phyloP scores from a whole-genome alignment of 2,888 invertebrate genomes.

The Rutpela maculata region DNA sequence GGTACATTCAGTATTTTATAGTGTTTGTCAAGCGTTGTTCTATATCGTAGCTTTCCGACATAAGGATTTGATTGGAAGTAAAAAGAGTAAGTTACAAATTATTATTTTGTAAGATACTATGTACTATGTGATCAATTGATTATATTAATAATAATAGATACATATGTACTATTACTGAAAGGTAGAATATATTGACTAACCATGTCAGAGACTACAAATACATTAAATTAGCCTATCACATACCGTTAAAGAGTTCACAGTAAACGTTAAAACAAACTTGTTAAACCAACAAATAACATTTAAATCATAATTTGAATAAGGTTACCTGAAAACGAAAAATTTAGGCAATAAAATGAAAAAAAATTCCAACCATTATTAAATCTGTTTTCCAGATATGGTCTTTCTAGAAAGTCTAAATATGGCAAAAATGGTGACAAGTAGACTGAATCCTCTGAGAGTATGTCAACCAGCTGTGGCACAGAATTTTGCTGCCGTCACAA shows the following conservation, averaged over 20 bases:
- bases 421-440: constrained; percentile 88
- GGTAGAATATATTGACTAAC: too few species aligned
- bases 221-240: too few species aligned
- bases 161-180: too few species aligned
- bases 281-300: too few species aligned
- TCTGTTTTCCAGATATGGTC: constrained; percentile 78
- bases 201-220: too few species aligned
- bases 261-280: too few species aligned
- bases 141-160: too few species aligned
- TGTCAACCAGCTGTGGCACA: constrained; percentile 87
- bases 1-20: constrained; percentile 92
- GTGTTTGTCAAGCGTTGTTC: constrained; percentile 94
- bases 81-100: constrained; percentile 80
- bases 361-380: neutral
- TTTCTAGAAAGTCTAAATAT: constrained; percentile 90
- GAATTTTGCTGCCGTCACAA: constrained; percentile 88
- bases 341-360: too few species aligned
- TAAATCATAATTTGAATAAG: too few species aligned
- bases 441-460: constrained; percentile 90
- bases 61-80: constrained; percentile 85
- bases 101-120: constrained; percentile 20
- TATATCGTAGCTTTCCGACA: constrained; percentile 94
- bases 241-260: too few species aligned
- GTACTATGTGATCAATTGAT: neutral
- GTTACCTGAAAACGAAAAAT: too few species aligned